These are phyloP conservation scores for Phortica magna DNA, from an alignment of 2,888 invertebrate genomes.

Conservation along the genomic window DNA sequence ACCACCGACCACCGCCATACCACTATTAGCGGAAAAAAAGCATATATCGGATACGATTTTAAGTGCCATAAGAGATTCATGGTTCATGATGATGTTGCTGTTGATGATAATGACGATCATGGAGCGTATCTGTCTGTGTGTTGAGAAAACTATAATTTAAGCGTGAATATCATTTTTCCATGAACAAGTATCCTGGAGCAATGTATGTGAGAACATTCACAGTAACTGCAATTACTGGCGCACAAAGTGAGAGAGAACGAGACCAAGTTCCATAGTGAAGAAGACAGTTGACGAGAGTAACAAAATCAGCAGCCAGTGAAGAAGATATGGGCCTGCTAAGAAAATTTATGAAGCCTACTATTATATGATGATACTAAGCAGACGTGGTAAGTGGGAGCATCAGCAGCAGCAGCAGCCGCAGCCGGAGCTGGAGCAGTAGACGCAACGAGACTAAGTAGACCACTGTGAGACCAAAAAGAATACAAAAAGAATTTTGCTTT, in stretches of 20 bases:
- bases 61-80: constrained; percentile 10
- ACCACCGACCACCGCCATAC: not conserved
- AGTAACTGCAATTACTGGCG: constrained; percentile 67
- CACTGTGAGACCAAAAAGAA: not conserved
- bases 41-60: constrained; percentile 16
- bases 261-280: constrained; percentile 1
- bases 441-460: constrained; percentile 12
- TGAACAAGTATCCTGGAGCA: constrained; percentile 71
- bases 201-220: constrained; percentile 71
- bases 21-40: not conserved
- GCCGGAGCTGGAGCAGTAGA: not conserved
- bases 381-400: not conserved
- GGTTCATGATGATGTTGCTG: not conserved
- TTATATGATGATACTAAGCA: constrained; percentile 58
- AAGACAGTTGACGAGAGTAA: not conserved
- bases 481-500: not conserved
- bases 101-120: constrained; percentile 14
- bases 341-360: constrained; percentile 71
- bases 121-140: constrained; percentile 38
- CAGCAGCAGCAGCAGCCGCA: not conserved
- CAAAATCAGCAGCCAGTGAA: constrained; percentile 16
- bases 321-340: constrained; percentile 47
- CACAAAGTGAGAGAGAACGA: constrained; percentile 37
- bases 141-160: constrained; percentile 68
- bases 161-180: constrained; percentile 72